Conservation (phyloP, 2,888 invertebrate species). For the Eupithecia subfuscata region DNA sequence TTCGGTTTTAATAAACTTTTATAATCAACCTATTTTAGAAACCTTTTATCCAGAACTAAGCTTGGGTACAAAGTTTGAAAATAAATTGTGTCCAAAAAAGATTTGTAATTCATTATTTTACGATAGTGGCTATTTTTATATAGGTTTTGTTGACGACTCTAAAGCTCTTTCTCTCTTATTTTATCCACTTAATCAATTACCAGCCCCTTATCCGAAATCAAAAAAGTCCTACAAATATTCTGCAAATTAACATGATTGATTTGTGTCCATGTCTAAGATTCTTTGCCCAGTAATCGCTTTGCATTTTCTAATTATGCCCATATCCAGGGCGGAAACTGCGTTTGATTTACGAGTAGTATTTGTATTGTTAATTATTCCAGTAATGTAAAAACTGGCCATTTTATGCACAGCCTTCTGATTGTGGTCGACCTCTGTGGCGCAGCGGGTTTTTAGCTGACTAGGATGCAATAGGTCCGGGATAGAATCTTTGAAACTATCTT, state of each 20-base stretch:
- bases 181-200: neutral
- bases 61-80: too few relatives aligned
- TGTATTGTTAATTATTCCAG: conserved; percentile 35
- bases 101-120: neutral
- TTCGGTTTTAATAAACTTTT: too few relatives aligned
- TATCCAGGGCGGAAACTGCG: conserved; percentile 42
- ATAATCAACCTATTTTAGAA: too few relatives aligned
- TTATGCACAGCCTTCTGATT: conserved; percentile 17
- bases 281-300: conserved; percentile 35
- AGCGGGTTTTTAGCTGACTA: neutral
- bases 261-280: conserved; percentile 2
- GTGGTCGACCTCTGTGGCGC: neutral
- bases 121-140: neutral
- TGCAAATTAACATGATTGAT: conserved; percentile 12
- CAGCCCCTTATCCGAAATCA: neutral
- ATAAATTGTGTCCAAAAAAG: too few relatives aligned
- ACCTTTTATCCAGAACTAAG: too few relatives aligned
- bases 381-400: conserved; percentile 21
- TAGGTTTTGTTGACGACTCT: neutral
- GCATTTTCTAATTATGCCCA: conserved; percentile 47
- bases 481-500: neutral
- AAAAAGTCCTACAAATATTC: neutral
- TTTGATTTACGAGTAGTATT: conserved; percentile 38
- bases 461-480: neutral
- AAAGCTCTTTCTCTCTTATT: neutral